phyloP scores from a whole-genome alignment of 2,888 invertebrate genomes.

The Lapara coniferarum region DNA sequence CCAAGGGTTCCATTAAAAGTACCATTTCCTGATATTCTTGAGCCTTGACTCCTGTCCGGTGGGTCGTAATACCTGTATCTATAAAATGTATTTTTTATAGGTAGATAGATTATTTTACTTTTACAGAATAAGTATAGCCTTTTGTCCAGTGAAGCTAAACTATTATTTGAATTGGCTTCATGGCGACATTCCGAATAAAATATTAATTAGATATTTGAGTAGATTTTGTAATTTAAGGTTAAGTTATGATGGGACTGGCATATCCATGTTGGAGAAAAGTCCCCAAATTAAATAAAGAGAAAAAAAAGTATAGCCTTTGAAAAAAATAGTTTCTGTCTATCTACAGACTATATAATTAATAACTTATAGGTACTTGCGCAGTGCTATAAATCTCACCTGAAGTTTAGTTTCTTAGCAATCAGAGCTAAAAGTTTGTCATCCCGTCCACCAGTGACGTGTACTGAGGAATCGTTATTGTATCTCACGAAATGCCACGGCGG shows the following conservation, averaged over 20 bases:
- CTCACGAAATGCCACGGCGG: conserved; percentile 91
- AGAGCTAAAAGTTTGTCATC: conserved; percentile 87
- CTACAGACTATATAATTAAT: no score
- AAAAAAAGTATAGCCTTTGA: no score
- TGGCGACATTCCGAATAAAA: no score
- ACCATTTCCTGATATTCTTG: conserved; percentile 85
- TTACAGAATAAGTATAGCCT: no score
- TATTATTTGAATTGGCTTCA: no score
- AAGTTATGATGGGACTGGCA: no score
- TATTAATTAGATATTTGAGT: no score
- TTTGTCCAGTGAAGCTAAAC: no score
- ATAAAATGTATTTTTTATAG: conserved; percentile 31
- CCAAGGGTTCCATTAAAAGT: conserved; percentile 89
- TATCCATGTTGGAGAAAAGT: no score
- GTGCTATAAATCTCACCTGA: conserved; percentile 70
- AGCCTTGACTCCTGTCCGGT: conserved; percentile 88
- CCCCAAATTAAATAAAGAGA: no score
- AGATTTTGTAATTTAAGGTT: no score
- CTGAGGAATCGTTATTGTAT: conserved; percentile 81
- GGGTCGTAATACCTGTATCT: conserved; percentile 89
- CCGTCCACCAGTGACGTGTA: conserved; percentile 87
- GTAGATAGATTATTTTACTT: neutral
- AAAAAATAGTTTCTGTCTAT: no score
- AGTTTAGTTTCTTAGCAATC: conserved; percentile 87
- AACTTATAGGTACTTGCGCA: neutral